phyloP scores from a whole-genome alignment of 2,888 invertebrate genomes.

The Eueremaeus valkanovi region DNA sequence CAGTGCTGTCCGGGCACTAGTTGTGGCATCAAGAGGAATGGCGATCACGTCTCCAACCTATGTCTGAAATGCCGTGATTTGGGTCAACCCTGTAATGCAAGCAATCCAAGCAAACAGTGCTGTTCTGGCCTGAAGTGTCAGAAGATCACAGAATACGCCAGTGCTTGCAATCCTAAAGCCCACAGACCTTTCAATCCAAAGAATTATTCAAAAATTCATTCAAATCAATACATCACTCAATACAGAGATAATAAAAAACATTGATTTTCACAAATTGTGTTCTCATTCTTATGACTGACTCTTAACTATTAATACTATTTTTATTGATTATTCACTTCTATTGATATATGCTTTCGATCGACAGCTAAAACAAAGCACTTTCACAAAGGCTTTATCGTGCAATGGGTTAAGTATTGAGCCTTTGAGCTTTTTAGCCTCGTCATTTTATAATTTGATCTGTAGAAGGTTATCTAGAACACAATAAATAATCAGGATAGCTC shows the following conservation, averaged over 20 bases:
- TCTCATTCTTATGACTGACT: no score
- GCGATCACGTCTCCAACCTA: slow-evolving; percentile 31
- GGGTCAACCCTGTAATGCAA: slow-evolving; percentile 30
- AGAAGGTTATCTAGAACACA: no score
- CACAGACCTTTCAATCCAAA: background rate
- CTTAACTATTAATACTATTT: no score
- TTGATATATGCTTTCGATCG: no score
- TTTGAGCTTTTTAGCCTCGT: no score
- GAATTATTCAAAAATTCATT: background rate
- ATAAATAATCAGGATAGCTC: no score
- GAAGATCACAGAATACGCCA: slow-evolving; percentile 35
- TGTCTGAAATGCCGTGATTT: slow-evolving; percentile 35
- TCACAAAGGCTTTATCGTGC: no score
- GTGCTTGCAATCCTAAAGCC: slow-evolving; percentile 29
- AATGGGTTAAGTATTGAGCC: no score
- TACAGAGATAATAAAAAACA: background rate
- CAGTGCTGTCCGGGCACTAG: slow-evolving; percentile 39
- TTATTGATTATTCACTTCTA: no score
- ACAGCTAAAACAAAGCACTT: no score
- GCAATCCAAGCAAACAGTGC: slow-evolving; percentile 10
- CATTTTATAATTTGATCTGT: no score
- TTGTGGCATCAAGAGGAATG: slow-evolving; percentile 32
- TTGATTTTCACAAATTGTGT: no score
- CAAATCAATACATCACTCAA: background rate
- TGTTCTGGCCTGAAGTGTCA: slow-evolving; percentile 31